Percentiles rank a stretch among this genome's conserved stretches.
Evolutionary conservation across 2,113 vertebrate genomes (phyloP).

Genomic region (Oncorhynchus keta): DNA sequence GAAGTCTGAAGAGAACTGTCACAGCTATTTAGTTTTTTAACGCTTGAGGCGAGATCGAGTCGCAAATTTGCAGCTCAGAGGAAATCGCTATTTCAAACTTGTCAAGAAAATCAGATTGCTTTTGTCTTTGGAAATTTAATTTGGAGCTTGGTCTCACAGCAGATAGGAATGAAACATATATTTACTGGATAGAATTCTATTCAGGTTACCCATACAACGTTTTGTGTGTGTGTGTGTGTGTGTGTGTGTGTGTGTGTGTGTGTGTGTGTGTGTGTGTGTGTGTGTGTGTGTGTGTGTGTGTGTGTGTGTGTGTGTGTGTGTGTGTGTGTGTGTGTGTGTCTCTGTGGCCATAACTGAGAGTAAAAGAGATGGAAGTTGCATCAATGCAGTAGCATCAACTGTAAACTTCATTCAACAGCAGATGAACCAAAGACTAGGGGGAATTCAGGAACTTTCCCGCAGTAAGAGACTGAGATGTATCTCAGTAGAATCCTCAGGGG

Average conservation of each 20-base stretch:
- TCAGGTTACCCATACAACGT: neutral
- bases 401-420: neutral
- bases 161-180: neutral
- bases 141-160: neutral
- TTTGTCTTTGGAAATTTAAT: neutral
- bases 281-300: neutral
- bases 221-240: neutral
- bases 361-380: neutral
- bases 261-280: too few species aligned
- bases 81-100: neutral
- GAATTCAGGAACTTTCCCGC: neutral
- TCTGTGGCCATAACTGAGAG: neutral
- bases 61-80: neutral
- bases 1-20: neutral
- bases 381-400: neutral
- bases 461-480: neutral
- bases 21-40: too few species aligned
- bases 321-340: neutral
- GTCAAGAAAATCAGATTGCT: neutral
- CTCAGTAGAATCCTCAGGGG: neutral
- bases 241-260: neutral
- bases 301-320: neutral
- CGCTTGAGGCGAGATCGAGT: neutral
- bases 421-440: neutral
- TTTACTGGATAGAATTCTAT: neutral